Conservation (phyloP, 2,888 invertebrate species). For the Drosophila cyrtoloma region DNA sequence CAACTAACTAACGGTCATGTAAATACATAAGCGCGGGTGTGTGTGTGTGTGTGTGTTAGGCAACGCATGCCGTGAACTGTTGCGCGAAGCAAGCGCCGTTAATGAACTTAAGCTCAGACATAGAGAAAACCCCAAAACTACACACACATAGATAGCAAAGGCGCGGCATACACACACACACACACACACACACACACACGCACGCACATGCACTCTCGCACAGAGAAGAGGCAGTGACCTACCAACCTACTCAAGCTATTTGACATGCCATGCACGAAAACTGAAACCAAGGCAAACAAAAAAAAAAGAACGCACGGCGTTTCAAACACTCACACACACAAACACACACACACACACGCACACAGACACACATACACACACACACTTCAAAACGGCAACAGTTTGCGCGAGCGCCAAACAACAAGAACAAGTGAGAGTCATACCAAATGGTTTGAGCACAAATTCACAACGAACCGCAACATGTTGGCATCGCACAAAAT, state of each 20-base stretch:
- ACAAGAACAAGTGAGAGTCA: conserved; percentile 28
- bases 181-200: conserved; percentile 1
- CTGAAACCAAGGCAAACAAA: conserved; percentile 47
- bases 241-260: conserved; percentile 73
- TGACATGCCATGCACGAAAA: conserved; percentile 62
- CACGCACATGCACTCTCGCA: conserved; percentile 9
- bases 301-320: conserved; percentile 17
- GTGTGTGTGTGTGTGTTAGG: conserved; percentile 3
- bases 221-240: conserved; percentile 65
- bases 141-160: conserved; percentile 25
- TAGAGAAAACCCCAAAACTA: conserved; percentile 29
- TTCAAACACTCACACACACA: conserved; percentile 37
- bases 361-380: conserved; percentile 1
- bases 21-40: conserved; percentile 9
- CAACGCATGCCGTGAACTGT: conserved; percentile 67
- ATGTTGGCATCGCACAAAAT: conserved; percentile 44
- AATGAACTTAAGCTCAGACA: conserved; percentile 73
- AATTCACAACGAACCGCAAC: conserved; percentile 45
- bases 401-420: conserved; percentile 60
- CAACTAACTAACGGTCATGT: conserved; percentile 57
- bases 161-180: conserved; percentile 23
- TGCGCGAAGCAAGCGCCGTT: conserved; percentile 70
- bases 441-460: conserved; percentile 38
- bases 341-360: conserved; percentile 11
- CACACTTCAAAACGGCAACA: conserved; percentile 59